Conservation (phyloP, 2,888 invertebrate species). For the Rhaphigaster nebulosa region DNA sequence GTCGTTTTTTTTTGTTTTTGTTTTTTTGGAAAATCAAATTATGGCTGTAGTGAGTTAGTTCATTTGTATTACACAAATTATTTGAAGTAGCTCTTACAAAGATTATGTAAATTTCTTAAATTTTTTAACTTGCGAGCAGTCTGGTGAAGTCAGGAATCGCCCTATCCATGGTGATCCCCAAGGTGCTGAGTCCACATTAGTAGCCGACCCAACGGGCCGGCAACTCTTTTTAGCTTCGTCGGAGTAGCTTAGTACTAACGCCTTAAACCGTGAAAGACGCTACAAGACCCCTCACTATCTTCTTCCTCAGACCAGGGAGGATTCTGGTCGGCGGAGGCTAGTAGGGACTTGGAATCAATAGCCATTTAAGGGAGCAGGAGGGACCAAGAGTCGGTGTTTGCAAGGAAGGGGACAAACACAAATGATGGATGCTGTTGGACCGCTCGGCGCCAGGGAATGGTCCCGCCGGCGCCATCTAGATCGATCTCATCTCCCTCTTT, state of each 20-base stretch:
- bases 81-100: too few relatives aligned
- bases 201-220: not conserved
- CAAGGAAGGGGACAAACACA: slow-evolving; percentile 35
- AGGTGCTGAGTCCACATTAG: not conserved
- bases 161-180: not conserved
- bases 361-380: slow-evolving; percentile 12
- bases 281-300: not conserved
- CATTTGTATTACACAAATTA: too few relatives aligned
- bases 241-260: not conserved
- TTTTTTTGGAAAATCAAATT: too few relatives aligned
- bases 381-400: not conserved
- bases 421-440: slow-evolving; percentile 49
- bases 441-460: slow-evolving; percentile 14
- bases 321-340: not conserved
- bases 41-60: too few relatives aligned
- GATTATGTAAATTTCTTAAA: too few relatives aligned
- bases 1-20: too few relatives aligned
- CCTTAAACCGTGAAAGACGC: not conserved
- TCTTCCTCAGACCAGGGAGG: not conserved
- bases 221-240: not conserved
- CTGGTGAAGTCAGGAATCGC: too few relatives aligned
- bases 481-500: slow-evolving; percentile 48
- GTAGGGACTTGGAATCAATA: not conserved
- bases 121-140: too few relatives aligned
- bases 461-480: not conserved